Evolutionary conservation across 2,113 vertebrate genomes (phyloP), one percentile per base, ranked within the genome.

Genomic region (Aviceda subcristata): DNA sequence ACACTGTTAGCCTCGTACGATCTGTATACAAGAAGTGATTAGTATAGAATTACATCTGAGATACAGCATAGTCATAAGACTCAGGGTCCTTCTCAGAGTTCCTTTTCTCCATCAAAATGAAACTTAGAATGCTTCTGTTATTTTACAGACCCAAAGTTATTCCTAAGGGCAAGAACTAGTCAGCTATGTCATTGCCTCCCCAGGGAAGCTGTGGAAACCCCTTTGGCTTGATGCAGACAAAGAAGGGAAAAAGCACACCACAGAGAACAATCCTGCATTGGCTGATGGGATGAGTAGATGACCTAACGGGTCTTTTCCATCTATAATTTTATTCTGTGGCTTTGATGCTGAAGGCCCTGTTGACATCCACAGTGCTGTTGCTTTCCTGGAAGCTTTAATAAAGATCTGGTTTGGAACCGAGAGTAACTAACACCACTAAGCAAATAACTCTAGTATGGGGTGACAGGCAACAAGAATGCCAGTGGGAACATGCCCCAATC

Each of bases 361-460:
- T 62, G 77, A 92, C 80, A 88, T 92, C 32, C 69, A 66, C 84
- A 90, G 16, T 38, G n/a, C 30, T 89, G 38, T 81, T 89, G 57
- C 74, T 96, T 96, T 96, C 94, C 89, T 95, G 94, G 91, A 97
- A 96, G 50, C 74, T 68, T 88, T 82, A 93, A 43, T 59, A 62
- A 85, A 87, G 66, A 41, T 53, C 71, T 89, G 81, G 23, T 88
- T 91, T 95, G 76, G 41, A 90, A 74, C 41, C 62, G 21, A 14
- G 53, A 72, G 50, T 53, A 67, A 57, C 36, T 50, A 86, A 91
- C 60, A 76, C 26, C 57, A 66, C 77, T 46, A 32, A 94, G 50
- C 16, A 72, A 90, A 78, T 72, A 63, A 91, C 51, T 68, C 53
- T 41, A 60, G 32, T 57, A 46, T 34, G 55, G 82, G 55, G 41